Base-by-base conservation (phyloP, 2,888 invertebrate species). In the Nomada ferruginata region DNA sequence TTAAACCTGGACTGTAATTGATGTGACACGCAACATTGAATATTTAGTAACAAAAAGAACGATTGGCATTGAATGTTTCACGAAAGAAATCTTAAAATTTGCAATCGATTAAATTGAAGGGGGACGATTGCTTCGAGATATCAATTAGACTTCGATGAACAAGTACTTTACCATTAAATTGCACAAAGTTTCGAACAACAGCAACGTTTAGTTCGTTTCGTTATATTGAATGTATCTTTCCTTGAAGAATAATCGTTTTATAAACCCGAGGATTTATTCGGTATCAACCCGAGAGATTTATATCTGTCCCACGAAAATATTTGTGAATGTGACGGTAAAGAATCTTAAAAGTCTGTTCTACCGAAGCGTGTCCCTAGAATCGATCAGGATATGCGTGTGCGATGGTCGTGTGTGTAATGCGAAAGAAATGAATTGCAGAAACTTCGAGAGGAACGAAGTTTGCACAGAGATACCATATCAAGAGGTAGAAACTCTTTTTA, bases 381-480 rank as follows among this genome's bases (percentile, higher is more conserved):
- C 60, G 76, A 76, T 53, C 59, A 13, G 44, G 18, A 42, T 36
- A 23, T n/a, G 13, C 50, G 55, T 15, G 53, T 42, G 13, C 23
- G 20, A 26, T 23, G 61, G 2, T 20, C 50, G 44, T 18, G 50
- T 52, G 52, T 44, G 52, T 18, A 66, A 68, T 53, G n/a, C 66
- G 65, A 42, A 23, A 26, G 55, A 60, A 81, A 79, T 64, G 65
- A 68, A 74, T 81, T n/a, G 63, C 63, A 55, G 73, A 73, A 85
- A 85, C 55, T 85, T 82, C 70, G n/a, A 26, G 57, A 23, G 26
- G 69, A 59, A 64, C 18, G 20, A 85, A 83, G 55, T 85, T 85
- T 59, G 44, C 47, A 15, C 53, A 23, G 52, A 20, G 61, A 72
- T 65, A 78, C 29, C 73, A n/a, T 63, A 26, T 42, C 66, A 15